These are phyloP conservation scores for Corythornis cristatus DNA, from an alignment of 2,113 vertebrate species.

Conservation along the genomic window DNA sequence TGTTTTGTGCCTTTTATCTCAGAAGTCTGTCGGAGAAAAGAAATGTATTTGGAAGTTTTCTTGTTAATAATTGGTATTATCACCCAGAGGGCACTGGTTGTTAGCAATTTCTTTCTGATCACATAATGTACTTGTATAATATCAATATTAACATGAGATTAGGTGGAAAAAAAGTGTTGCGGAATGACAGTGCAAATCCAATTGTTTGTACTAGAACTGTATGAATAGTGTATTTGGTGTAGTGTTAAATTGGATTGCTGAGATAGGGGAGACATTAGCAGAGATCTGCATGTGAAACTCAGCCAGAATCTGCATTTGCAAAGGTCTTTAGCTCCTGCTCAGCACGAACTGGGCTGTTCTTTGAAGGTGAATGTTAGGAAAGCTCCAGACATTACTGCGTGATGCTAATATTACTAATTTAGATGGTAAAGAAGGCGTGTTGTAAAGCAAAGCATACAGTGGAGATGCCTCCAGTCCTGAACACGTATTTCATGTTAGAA, in stretches of 20 bases:
- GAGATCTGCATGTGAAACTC: background rate
- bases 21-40: background rate
- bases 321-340: background rate
- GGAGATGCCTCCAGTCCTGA: background rate
- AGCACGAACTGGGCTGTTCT: background rate
- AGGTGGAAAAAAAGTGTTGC: background rate
- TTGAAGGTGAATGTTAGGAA: background rate
- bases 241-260: background rate
- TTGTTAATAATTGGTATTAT: background rate
- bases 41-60: background rate
- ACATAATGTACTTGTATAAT: background rate
- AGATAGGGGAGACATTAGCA: background rate
- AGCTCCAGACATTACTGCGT: constrained; percentile 4
- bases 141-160: background rate
- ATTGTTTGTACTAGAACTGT: background rate
- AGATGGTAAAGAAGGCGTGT: background rate
- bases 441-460: background rate
- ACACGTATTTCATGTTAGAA: background rate
- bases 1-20: background rate
- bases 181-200: background rate
- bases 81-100: background rate
- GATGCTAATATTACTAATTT: background rate
- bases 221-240: background rate
- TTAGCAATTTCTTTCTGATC: background rate
- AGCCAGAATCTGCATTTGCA: background rate